Percentiles rank a stretch among this genome's conserved stretches.
Evolutionary conservation across 1,140 invertebrate species (phyloP).

Genomic region (Babylonia areolata): DNA sequence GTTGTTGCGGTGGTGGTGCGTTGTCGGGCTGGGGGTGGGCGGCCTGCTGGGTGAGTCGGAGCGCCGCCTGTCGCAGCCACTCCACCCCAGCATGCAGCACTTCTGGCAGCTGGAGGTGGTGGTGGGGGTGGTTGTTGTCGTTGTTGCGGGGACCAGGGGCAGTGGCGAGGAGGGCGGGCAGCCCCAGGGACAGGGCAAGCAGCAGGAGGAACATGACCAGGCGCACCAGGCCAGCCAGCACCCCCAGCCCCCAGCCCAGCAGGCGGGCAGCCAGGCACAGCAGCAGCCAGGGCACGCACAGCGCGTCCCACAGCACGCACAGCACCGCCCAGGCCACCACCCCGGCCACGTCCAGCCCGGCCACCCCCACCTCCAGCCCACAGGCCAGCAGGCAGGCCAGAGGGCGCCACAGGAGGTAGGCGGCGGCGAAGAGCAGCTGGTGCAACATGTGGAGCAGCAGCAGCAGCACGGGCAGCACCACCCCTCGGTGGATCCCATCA

Average conservation of each 20-base stretch:
- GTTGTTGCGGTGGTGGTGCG: neutral
- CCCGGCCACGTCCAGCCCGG: neutral
- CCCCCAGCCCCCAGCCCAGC: neutral
- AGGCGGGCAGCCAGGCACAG: neutral
- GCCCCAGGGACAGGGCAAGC: neutral
- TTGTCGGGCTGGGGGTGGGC: neutral
- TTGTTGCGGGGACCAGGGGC: neutral
- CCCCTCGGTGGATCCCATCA: slow-evolving; percentile 28
- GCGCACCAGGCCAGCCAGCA: neutral
- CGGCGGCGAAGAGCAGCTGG: neutral
- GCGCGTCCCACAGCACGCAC: neutral
- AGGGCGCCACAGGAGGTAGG: slow-evolving; percentile 4
- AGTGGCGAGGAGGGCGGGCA: neutral
- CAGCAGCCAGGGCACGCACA: slow-evolving; percentile 24
- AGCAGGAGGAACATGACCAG: neutral
- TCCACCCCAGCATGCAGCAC: neutral
- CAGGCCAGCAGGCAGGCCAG: neutral
- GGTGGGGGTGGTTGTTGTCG: neutral
- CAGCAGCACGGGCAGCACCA: neutral
- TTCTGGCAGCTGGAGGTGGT: no score
- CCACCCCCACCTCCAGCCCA: neutral
- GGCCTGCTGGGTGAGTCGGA: neutral
- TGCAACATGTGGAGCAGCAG: neutral
- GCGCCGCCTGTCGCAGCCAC: neutral
- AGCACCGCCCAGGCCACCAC: neutral